Conservation (phyloP, 2,797 vertebrate genomes). For the Sebastes reedi region DNA sequence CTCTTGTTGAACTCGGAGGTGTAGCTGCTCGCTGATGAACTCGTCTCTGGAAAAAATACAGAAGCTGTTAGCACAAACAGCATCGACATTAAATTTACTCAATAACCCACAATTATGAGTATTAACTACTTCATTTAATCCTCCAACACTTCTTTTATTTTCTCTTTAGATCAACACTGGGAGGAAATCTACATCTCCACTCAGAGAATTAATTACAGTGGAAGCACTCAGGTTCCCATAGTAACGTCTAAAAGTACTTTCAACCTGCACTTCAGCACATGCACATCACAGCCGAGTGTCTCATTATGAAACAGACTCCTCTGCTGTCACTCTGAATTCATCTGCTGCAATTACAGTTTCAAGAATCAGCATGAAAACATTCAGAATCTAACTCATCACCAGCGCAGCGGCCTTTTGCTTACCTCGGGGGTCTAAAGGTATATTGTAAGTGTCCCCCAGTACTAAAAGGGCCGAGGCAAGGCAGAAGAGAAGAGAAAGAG, state of each 20-base stretch:
- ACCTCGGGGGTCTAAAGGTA: constrained; percentile 99
- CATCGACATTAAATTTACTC: background rate
- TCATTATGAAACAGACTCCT: background rate
- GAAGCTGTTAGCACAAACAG: background rate
- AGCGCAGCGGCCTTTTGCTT: constrained; percentile 77
- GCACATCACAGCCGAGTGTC: background rate
- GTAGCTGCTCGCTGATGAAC: constrained; percentile 92
- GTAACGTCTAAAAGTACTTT: background rate
- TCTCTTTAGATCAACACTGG: background rate
- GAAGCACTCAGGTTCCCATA: background rate
- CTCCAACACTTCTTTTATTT: background rate
- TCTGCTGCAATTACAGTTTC: background rate
- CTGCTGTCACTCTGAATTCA: background rate
- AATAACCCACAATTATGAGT: background rate
- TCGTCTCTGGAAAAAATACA: constrained; percentile 85
- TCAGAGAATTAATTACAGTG: background rate
- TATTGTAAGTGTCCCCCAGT: constrained; percentile 99
- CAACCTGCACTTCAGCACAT: constrained; percentile 4
- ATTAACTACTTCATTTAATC: background rate
- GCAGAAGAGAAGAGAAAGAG: constrained; percentile 78
- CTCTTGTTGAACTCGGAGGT: constrained; percentile 93
- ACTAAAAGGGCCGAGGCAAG: constrained; percentile 90
- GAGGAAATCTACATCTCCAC: background rate
- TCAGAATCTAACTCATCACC: background rate
- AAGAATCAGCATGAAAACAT: background rate